A percentile compares a stretch with the other conserved stretches of the same genome.
Evolutionary conservation across 2,888 invertebrate species (phyloP).

Genomic region (Folsomia manolachei): DNA sequence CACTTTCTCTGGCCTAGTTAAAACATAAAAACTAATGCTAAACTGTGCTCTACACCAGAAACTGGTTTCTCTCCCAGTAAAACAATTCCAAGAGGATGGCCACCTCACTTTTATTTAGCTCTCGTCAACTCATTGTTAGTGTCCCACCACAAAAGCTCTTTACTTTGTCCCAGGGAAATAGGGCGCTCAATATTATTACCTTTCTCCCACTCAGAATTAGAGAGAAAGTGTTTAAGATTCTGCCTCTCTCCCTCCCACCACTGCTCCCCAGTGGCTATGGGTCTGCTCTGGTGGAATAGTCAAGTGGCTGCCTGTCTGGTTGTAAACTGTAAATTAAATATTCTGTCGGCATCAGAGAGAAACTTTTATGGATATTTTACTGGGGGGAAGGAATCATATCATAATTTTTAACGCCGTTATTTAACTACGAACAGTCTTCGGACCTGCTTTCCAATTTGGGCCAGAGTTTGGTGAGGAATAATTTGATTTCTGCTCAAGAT

Average conservation of each 20-base stretch:
- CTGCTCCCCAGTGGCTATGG: not conserved
- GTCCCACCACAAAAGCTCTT: not conserved
- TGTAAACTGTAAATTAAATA: slow-evolving; percentile 14
- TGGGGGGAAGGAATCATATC: slow-evolving; percentile 16
- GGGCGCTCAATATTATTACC: not conserved
- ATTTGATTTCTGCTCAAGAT: no score
- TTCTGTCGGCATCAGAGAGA: slow-evolving; percentile 14
- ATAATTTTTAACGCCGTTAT: slow-evolving; percentile 21
- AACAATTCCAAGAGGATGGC: no score
- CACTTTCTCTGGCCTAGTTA: no score
- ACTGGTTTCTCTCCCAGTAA: no score
- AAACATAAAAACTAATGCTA: no score
- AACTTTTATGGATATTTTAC: slow-evolving; percentile 20
- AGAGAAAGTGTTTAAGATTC: slow-evolving; percentile 3
- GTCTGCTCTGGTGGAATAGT: no score
- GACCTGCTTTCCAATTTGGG: no score
- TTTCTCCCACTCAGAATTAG: not conserved
- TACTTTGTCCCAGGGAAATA: not conserved
- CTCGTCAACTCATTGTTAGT: no score
- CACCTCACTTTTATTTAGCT: no score
- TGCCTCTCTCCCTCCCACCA: not conserved
- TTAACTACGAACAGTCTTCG: no score
- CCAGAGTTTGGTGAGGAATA: no score
- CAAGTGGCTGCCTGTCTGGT: not conserved
- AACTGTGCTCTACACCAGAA: no score